Conservation (phyloP, 1,140 invertebrate species). For the Sweltsa coloradensis region DNA sequence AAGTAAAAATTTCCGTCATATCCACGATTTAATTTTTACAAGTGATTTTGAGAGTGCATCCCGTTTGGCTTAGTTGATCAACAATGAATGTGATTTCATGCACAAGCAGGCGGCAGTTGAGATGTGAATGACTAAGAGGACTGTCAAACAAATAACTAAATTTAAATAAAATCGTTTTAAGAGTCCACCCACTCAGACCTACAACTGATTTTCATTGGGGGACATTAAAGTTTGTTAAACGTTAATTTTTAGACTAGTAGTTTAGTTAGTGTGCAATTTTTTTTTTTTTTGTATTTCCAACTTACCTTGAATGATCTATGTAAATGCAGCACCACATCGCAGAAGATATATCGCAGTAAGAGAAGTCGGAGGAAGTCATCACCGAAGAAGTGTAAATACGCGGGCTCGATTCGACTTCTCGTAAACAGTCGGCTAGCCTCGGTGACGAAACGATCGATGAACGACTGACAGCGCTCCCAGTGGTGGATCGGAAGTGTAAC, state of each 20-base stretch:
- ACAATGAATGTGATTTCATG: too few species aligned
- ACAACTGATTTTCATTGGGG: too few species aligned
- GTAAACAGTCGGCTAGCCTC: conserved; percentile 77
- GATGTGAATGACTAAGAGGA: too few species aligned
- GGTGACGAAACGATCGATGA: conserved; percentile 78
- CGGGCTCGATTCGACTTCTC: conserved; percentile 66
- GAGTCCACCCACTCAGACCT: too few species aligned
- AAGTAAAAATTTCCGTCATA: too few species aligned
- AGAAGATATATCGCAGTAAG: conserved; percentile 84
- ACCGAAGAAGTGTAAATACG: conserved; percentile 78
- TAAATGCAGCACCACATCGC: conserved; percentile 73
- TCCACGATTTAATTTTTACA: too few species aligned
- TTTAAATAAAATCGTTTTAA: too few species aligned
- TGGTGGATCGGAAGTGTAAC: conserved; percentile 69
- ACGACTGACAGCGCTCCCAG: conserved; percentile 83
- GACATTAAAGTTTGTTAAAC: too few species aligned
- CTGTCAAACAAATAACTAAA: too few species aligned
- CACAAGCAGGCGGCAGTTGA: too few species aligned
- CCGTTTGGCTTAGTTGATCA: too few species aligned
- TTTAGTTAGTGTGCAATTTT: neutral
- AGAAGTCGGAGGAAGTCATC: conserved; percentile 87
- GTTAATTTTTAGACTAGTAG: neutral
- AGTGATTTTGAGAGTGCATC: too few species aligned
- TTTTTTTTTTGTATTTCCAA: neutral
- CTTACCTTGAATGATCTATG: conserved; percentile 59